Evolutionary conservation across 2,797 vertebrate species (phyloP), one percentile per base, ranked within the genome.

Genomic region (Amazona finschi): DNA sequence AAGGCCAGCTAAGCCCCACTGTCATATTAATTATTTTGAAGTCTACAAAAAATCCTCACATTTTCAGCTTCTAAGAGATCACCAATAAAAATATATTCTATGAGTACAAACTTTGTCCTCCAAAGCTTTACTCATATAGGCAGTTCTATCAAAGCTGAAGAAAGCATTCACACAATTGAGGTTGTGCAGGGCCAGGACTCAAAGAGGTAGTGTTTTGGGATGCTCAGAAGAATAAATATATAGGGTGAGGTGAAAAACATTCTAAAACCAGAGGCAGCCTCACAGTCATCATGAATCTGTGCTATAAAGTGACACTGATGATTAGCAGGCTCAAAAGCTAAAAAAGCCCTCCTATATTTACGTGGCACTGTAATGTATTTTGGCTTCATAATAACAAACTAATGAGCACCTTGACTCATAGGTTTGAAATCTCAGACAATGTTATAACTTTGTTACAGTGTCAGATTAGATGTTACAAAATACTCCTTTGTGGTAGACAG

Each of bases 301-400:
- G 19, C n/a, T 53, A 6, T 19, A 47, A 79, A 78, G 64, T 70
- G 85, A 70, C 50, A 58, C 58, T 76, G 53, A 82, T 50, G 74
- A 87, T 85, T 66, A 94, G 87, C 76, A 94, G 77, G 44, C 84
- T 89, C 77, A 49, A 93, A 70, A 67, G 41, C 83, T 88, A 60
- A 89, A 72, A 71, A 70, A 79, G 39, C 31, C 38, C 41, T 69
- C 18, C 11, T 31, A 28, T 31, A 70, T 94, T 94, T 90, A 25
- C 44, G 57, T 18, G 46, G 70, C 38, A 21, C 33, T 53, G 47
- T 47, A 70, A 69, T 75, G 50, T 73, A 53, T 86, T 96, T 91
- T 57, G 84, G 60, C 39, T 90, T 72, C 31, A 1, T 67, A 84
- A 78, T 78, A 82, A 62, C 28, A 67, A 89, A 50, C 47, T 46